These are phyloP conservation scores for Lathronympha strigana DNA, from an alignment of 2,888 invertebrate genomes.

Conservation along the genomic window DNA sequence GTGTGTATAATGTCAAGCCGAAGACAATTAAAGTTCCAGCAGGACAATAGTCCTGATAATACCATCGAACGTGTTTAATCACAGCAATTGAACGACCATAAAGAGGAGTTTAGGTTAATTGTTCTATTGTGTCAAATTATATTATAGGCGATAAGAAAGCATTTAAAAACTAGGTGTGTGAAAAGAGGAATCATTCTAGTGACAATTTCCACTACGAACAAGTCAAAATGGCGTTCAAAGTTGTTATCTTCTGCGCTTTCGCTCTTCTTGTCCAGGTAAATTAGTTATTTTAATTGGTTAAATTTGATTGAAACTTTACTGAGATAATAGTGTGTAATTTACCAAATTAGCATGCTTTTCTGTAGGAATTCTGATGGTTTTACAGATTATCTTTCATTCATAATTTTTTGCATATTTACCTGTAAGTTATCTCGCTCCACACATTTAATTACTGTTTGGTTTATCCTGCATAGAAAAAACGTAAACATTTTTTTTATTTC, in stretches of 20 bases:
- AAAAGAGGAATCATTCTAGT: constrained; percentile 2
- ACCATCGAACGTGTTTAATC: not conserved
- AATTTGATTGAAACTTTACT: not conserved
- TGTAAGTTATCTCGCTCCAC: too few species aligned
- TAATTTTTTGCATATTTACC: too few species aligned
- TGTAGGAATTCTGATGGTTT: too few species aligned
- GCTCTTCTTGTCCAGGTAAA: constrained; percentile 26
- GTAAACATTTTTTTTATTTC: too few species aligned
- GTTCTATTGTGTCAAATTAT: not conserved
- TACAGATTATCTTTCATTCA: too few species aligned
- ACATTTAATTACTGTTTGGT: too few species aligned
- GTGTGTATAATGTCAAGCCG: not conserved
- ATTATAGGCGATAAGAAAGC: not conserved
- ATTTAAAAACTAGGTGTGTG: not conserved
- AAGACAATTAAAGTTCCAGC: not conserved
- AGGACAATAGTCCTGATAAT: not conserved
- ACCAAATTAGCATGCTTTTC: too few species aligned
- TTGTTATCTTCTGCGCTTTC: constrained; percentile 38
- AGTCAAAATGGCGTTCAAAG: constrained; percentile 31
- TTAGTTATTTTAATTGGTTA: not conserved
- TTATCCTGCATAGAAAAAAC: too few species aligned
- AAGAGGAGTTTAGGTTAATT: not conserved
- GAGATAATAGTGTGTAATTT: too few species aligned
- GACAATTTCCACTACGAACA: constrained; percentile 1
- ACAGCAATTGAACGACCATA: too few species aligned